Percentiles rank a stretch among this genome's conserved stretches.
Evolutionary conservation across 2,797 vertebrate genomes (phyloP).

Genomic region (Onychomys leucogaster): DNA sequence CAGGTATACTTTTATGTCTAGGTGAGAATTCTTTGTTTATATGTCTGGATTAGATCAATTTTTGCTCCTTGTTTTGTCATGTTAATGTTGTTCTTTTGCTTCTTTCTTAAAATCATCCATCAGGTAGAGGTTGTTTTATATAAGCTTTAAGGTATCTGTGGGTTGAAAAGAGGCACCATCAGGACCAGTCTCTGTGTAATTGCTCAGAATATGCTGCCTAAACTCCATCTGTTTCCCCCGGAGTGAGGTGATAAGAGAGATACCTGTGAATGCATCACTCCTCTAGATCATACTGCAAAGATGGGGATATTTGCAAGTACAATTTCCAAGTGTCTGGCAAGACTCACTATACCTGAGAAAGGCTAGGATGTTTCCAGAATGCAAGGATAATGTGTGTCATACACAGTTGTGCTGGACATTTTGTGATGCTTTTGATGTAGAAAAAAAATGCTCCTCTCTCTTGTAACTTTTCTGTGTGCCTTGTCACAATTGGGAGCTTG

Average conservation of each 20-base stretch:
- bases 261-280: not conserved
- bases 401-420: not conserved
- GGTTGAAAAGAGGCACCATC: not conserved
- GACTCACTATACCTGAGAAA: not conserved
- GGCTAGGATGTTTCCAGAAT: not conserved
- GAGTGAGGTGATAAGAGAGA: conserved; percentile 16
- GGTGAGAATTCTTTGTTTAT: not conserved
- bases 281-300: conserved; percentile 2
- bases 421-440: conserved; percentile 50
- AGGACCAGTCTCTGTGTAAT: not conserved
- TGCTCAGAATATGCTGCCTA: conserved; percentile 24
- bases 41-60: not conserved
- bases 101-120: conserved; percentile 34
- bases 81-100: not conserved
- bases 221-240: conserved; percentile 64
- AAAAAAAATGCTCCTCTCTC: conserved; percentile 15
- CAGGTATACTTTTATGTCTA: not conserved
- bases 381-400: not conserved
- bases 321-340: conserved; percentile 56
- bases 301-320: conserved; percentile 66
- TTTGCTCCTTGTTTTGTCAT: conserved; percentile 4
- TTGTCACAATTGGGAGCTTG: not conserved
- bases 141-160: conserved; percentile 25
- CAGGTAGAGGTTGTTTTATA: not conserved
- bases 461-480: not conserved